Conservation (phyloP, 1,140 invertebrate species). For the Lordiphosa collinella region DNA sequence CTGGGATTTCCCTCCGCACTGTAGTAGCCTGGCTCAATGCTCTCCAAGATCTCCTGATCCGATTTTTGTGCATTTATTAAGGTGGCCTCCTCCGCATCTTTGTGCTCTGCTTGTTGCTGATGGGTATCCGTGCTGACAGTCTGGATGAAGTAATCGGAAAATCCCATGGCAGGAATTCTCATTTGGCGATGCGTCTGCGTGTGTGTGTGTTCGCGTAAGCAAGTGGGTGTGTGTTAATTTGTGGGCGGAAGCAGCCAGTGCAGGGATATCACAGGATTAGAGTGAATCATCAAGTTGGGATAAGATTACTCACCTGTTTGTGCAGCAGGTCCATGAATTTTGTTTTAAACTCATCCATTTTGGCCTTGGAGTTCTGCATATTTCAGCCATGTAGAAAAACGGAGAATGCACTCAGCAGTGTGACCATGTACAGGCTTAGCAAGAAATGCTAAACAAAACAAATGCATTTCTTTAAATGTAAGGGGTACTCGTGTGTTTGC, state of each 20-base stretch:
- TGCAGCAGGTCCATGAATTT: conserved; percentile 81
- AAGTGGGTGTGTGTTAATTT: conserved; percentile 11
- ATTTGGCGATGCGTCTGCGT: conserved; percentile 75
- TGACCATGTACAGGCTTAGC: too few species aligned
- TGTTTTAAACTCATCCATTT: conserved; percentile 82
- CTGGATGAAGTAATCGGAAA: conserved; percentile 80
- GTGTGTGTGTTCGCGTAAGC: conserved; percentile 19
- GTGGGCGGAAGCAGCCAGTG: not conserved
- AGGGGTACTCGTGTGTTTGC: too few species aligned
- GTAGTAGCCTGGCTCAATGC: conserved; percentile 86
- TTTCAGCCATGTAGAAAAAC: conserved; percentile 58
- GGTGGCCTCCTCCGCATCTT: conserved; percentile 12
- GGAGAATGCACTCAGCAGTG: not conserved
- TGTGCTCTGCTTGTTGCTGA: conserved; percentile 15
- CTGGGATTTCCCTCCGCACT: conserved; percentile 83
- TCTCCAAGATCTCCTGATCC: conserved; percentile 88
- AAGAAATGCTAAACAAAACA: too few species aligned
- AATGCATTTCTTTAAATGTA: too few species aligned
- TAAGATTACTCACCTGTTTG: conserved; percentile 80
- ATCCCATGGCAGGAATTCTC: conserved; percentile 82
- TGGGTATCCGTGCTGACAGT: conserved; percentile 53
- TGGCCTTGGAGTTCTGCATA: conserved; percentile 75
- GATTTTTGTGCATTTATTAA: conserved; percentile 80
- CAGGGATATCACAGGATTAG: not conserved
- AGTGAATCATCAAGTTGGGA: not conserved